phyloP scores from a whole-genome alignment of 2,797 vertebrate genomes.

The Rhyacichthys aspro region DNA sequence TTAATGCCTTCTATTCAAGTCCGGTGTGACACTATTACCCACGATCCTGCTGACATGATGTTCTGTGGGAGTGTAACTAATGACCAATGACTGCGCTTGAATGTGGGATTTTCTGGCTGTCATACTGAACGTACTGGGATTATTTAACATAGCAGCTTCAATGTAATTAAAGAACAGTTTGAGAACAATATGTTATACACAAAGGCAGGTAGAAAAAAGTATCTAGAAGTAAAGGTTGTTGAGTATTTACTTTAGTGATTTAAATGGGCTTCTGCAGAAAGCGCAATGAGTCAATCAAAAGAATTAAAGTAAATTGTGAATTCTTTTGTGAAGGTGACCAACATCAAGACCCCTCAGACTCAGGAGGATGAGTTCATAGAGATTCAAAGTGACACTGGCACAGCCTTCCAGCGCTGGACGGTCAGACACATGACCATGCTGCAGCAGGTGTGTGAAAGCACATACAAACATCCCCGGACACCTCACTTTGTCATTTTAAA shows the following conservation, averaged over 20 bases:
- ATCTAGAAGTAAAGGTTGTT: too few relatives aligned
- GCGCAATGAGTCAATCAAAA: not conserved
- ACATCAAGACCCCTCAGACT: constrained; percentile 91
- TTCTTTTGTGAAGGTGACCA: constrained; percentile 83
- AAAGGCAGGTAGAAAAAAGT: too few relatives aligned
- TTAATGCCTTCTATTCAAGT: constrained; percentile 2
- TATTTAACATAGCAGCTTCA: too few relatives aligned
- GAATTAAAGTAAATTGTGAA: not conserved
- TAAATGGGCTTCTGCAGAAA: too few relatives aligned
- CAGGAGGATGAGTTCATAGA: constrained; percentile 98
- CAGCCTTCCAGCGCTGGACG: constrained; percentile 95
- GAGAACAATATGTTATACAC: too few relatives aligned
- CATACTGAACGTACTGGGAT: too few relatives aligned
- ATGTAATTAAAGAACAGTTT: too few relatives aligned
- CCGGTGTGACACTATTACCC: constrained; percentile 3
- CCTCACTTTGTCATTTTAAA: too few relatives aligned
- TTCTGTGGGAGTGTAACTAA: not conserved
- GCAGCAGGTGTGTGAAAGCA: constrained; percentile 87
- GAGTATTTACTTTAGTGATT: too few relatives aligned
- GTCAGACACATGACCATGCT: constrained; percentile 89
- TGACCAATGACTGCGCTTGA: not conserved
- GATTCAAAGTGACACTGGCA: constrained; percentile 97
- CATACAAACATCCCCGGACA: not conserved
- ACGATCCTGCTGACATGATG: not conserved
- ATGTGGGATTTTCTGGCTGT: too few relatives aligned